phyloP scores from a whole-genome alignment of 2,888 invertebrate species.

The Malthinus flaveolus region DNA sequence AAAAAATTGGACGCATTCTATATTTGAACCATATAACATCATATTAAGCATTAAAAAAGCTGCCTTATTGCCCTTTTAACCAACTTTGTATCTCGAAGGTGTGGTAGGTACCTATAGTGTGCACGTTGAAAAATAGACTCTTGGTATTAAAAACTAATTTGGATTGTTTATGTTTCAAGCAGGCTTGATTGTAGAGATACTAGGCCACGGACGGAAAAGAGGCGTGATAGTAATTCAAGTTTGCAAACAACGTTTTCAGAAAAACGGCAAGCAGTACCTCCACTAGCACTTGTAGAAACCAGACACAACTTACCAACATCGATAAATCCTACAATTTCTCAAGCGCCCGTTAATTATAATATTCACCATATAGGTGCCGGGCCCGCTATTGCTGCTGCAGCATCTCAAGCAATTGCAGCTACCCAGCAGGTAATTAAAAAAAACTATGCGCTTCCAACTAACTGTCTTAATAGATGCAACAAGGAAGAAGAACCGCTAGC shows the following conservation, averaged over 20 bases:
- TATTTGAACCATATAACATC: too few relatives aligned
- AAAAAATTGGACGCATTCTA: too few relatives aligned
- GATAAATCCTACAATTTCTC: slow-evolving; percentile 46
- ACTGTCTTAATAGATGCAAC: slow-evolving; percentile 71
- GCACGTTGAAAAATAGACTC: too few relatives aligned
- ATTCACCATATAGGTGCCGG: slow-evolving; percentile 85
- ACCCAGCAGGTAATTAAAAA: slow-evolving; percentile 74
- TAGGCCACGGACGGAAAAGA: slow-evolving; percentile 71
- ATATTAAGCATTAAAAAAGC: too few relatives aligned
- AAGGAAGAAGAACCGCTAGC: slow-evolving; percentile 90
- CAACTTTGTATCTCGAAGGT: too few relatives aligned
- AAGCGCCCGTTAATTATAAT: slow-evolving; percentile 63
- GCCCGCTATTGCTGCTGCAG: slow-evolving; percentile 90
- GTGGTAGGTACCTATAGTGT: too few relatives aligned
- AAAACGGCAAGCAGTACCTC: slow-evolving; percentile 54
- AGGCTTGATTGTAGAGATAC: slow-evolving; percentile 50
- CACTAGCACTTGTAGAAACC: slow-evolving; percentile 42
- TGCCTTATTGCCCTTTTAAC: too few relatives aligned
- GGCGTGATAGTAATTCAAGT: slow-evolving; percentile 70
- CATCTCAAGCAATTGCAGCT: slow-evolving; percentile 93
- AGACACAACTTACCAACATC: slow-evolving; percentile 36
- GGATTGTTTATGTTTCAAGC: too few relatives aligned
- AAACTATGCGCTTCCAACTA: not conserved
- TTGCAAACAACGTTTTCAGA: slow-evolving; percentile 54
- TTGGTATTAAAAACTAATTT: too few relatives aligned